A percentile compares a stretch with the other conserved stretches of the same genome.
phyloP scores from a whole-genome alignment of 2,113 vertebrate genomes.

The Marmota flaviventris region DNA sequence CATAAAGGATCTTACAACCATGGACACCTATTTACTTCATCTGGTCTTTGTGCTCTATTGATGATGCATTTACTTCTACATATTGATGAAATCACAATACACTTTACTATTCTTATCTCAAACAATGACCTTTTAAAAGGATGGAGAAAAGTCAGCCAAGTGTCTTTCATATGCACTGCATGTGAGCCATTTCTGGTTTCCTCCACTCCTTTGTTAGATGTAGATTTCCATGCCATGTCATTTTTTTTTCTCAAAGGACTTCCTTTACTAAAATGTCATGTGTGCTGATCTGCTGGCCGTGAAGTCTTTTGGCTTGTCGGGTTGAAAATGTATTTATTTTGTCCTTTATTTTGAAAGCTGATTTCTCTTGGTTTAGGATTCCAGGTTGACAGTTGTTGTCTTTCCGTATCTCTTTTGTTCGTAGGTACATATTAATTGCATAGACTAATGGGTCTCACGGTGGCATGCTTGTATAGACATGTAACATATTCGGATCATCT shows the following conservation, averaged over 20 bases:
- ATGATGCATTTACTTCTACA: neutral
- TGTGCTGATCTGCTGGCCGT: neutral
- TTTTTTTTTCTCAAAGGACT: conserved; percentile 20
- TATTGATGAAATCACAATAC: neutral
- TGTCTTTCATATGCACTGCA: neutral
- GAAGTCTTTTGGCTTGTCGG: neutral
- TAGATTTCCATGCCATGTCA: neutral
- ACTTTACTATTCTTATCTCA: neutral
- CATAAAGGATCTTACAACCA: neutral
- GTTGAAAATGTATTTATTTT: neutral
- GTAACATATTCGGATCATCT: too few relatives aligned
- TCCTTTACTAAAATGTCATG: neutral
- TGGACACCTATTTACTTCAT: neutral
- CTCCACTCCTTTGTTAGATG: neutral
- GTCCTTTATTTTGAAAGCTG: neutral
- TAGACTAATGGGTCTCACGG: too few relatives aligned
- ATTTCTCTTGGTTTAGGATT: neutral
- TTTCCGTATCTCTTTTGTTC: neutral
- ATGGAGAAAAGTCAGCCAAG: neutral
- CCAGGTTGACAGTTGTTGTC: neutral
- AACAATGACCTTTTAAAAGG: neutral
- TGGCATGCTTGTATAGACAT: too few relatives aligned
- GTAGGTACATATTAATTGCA: too few relatives aligned
- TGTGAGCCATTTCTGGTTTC: neutral
- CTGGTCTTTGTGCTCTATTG: neutral